phyloP scores from a whole-genome alignment of 2,797 vertebrate genomes.

The Champsocephalus gunnari region DNA sequence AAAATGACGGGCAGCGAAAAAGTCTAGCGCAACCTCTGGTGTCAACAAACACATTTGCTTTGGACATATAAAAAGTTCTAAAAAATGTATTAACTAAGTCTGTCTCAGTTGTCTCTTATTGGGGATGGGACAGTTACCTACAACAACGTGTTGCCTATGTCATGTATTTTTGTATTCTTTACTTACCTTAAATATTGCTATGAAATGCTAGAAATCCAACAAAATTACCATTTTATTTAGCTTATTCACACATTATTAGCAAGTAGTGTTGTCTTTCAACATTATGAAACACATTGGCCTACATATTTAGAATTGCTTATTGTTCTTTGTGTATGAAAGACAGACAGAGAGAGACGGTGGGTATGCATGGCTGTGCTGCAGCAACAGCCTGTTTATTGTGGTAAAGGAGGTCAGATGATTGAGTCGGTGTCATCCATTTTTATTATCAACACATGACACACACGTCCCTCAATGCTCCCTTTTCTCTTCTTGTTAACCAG shows the following conservation, averaged over 20 bases:
- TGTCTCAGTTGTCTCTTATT: not conserved
- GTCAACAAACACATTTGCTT: no score
- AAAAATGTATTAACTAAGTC: not conserved
- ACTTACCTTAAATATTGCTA: not conserved
- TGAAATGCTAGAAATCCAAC: not conserved
- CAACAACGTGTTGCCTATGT: not conserved
- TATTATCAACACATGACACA: constrained; percentile 61
- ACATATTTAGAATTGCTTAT: constrained; percentile 10
- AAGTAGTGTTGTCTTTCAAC: not conserved
- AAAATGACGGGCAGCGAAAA: no score
- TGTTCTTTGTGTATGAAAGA: constrained; percentile 11
- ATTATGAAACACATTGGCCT: constrained; percentile 1
- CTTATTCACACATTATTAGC: not conserved
- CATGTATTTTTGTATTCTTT: not conserved
- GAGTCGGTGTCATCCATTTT: constrained; percentile 34
- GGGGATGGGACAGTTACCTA: not conserved
- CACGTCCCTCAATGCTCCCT: constrained; percentile 3
- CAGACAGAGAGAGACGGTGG: not conserved
- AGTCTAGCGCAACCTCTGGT: no score
- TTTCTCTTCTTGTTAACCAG: not conserved
- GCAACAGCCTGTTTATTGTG: constrained; percentile 43
- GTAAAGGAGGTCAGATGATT: constrained; percentile 46
- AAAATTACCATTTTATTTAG: not conserved
- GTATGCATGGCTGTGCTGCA: not conserved
- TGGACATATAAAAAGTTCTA: not conserved